Evolutionary conservation across 2,797 vertebrate species (phyloP).

Genomic region (Eulemur rubriventer): DNA sequence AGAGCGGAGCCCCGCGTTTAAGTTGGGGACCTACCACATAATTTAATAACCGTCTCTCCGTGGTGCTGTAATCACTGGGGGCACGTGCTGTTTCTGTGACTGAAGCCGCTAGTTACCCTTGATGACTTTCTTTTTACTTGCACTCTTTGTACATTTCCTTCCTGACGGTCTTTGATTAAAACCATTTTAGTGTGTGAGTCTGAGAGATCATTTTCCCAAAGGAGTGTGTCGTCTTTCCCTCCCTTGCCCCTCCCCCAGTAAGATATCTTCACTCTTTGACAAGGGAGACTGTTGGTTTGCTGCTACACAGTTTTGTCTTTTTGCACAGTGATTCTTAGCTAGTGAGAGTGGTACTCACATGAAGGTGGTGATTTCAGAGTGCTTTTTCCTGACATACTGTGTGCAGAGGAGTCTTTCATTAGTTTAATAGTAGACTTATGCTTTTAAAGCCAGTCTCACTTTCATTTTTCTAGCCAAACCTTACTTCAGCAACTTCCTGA

Average conservation of each 20-base stretch:
- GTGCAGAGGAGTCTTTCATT: not conserved
- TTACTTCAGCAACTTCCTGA: not conserved
- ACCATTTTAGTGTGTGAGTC: not conserved
- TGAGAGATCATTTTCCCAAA: not conserved
- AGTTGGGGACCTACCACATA: not conserved
- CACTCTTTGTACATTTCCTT: not conserved
- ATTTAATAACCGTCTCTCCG: constrained; percentile 60
- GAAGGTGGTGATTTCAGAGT: not conserved
- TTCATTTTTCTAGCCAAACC: constrained; percentile 45
- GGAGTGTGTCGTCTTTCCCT: not conserved
- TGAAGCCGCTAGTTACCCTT: not conserved
- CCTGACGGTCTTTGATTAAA: not conserved
- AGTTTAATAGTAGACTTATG: not conserved
- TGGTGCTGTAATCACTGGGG: not conserved
- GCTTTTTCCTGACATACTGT: not conserved
- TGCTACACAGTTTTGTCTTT: not conserved
- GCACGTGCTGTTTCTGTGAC: constrained; percentile 10
- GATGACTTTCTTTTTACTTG: not conserved
- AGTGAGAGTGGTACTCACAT: not conserved
- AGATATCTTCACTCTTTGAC: not conserved
- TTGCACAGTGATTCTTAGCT: not conserved
- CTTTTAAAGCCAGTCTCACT: constrained; percentile 39
- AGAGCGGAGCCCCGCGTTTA: not conserved
- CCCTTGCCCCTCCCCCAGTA: no score
- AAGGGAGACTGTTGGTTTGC: not conserved